Base-by-base conservation (phyloP, 2,888 invertebrate genomes). In the Norana najaformis region DNA sequence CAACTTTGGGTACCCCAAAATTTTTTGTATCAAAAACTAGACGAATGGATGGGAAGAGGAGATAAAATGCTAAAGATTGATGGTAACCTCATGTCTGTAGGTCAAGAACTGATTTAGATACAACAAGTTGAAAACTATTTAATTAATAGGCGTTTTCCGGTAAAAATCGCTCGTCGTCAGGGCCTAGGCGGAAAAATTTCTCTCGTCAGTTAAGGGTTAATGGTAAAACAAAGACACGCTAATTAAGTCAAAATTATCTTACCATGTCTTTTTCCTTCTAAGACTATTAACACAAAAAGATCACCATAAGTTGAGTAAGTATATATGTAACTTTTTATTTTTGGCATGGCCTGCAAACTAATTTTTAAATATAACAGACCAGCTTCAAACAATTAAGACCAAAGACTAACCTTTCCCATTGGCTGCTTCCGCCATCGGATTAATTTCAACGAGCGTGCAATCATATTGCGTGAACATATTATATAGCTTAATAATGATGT, bases 371-470 rank as follows among this genome's bases (percentile, higher is more conserved):
- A 69, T 69, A 13, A 69, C 6, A 69, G 69, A n/a, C n/a, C 13
- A n/a, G 69, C n/a, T 69, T 8, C 30, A 69, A 69, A 6, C 11
- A 69, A 69, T 30, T n/a, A n/a, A 14, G 69, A 69, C 1, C 39
- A 14, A 47, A n/a, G 34, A 88, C 92, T 92, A 92, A 95, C 95
- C 94, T 92, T 95, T 94, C 88, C 95, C 96, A 91, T 93, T 93
- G 37, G 97, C 97, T 95, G 98, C 98, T 95, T 98, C 98, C 47
- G 98, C 98, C 94, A 98, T 97, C 6, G 98, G 98, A 95, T 99
- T 99, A 90, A 99, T 97, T 96, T 99, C 98, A 93, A 95, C 91
- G 91, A 95, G 92, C 35, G 98, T 96, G 2, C 98, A 97, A 95
- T 99, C 98, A 94, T 97, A 97, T 94, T 97, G 96, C 16, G 97